Conservation (phyloP, 2,888 invertebrate species). For the Ichneumoninae sp. region DNA sequence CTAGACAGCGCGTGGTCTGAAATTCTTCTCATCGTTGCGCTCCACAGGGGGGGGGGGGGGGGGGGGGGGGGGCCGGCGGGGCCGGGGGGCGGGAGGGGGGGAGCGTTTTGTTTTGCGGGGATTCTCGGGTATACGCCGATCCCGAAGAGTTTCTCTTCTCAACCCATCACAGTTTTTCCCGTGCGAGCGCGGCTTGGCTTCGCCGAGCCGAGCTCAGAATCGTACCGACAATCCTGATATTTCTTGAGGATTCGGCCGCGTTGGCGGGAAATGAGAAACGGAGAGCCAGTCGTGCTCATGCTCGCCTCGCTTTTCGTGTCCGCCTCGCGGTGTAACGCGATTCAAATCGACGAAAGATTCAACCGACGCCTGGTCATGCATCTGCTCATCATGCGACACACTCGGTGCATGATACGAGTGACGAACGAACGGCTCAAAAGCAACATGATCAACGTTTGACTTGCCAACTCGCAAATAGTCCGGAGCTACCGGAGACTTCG, state of each 20-base stretch:
- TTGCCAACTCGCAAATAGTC: neutral
- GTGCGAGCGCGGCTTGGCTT: neutral
- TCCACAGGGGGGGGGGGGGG: neutral
- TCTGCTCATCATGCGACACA: neutral
- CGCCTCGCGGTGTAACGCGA: neutral
- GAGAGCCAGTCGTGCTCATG: conserved; percentile 53
- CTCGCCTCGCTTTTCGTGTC: conserved; percentile 4
- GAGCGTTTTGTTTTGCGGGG: too few species aligned
- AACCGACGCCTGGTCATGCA: neutral
- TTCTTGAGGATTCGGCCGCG: conserved; percentile 68
- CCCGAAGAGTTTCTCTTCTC: conserved; percentile 37
- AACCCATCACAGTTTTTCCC: conserved; percentile 1
- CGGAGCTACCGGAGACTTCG: conserved; percentile 1
- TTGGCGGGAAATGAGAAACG: conserved; percentile 76
- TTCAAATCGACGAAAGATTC: conserved; percentile 31
- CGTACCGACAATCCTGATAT: conserved; percentile 65
- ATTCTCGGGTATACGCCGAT: conserved; percentile 54
- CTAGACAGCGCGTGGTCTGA: conserved; percentile 34
- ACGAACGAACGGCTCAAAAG: neutral
- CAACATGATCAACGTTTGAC: conserved; percentile 2
- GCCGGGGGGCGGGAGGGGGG: too few species aligned
- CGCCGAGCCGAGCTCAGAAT: conserved; percentile 27
- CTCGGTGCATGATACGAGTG: neutral
- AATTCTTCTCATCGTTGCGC: conserved; percentile 31
- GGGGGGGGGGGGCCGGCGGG: too few species aligned